phyloP scores from a whole-genome alignment of 2,888 invertebrate species.

The Thalpophila matura region DNA sequence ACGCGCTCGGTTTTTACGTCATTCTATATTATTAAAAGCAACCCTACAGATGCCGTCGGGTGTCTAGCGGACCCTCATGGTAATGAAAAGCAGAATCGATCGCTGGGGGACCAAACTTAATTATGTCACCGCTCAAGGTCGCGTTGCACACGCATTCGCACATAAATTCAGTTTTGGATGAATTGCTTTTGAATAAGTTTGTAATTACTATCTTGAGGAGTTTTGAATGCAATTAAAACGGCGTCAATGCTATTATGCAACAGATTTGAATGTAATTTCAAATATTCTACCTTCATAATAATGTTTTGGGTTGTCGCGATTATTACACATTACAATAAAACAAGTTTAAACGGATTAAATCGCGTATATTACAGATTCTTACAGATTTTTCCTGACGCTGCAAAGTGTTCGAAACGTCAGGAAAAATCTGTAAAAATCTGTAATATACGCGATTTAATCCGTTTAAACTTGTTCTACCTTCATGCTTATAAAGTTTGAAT shows the following conservation, averaged over 20 bases:
- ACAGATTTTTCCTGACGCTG: no score
- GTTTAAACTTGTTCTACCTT: no score
- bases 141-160: constrained; percentile 62
- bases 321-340: no score
- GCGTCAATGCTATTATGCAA: constrained; percentile 47
- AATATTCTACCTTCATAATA: no score
- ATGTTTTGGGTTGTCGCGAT: no score
- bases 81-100: constrained; percentile 83
- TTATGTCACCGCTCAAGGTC: constrained; percentile 87
- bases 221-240: constrained; percentile 50
- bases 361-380: no score
- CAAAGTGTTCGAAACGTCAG: no score
- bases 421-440: no score
- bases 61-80: constrained; percentile 76
- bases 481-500: no score
- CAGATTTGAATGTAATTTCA: constrained; percentile 31
- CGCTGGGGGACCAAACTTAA: constrained; percentile 78
- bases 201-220: constrained; percentile 56
- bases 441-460: no score
- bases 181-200: constrained; percentile 61
- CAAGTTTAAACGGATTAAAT: no score
- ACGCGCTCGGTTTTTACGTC: constrained; percentile 46
- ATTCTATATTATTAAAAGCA: constrained; percentile 53
- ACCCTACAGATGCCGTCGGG: constrained; percentile 72
- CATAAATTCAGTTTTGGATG: constrained; percentile 53